phyloP scores from a whole-genome alignment of 2,113 vertebrate genomes.

The Scartelaos histophorus region DNA sequence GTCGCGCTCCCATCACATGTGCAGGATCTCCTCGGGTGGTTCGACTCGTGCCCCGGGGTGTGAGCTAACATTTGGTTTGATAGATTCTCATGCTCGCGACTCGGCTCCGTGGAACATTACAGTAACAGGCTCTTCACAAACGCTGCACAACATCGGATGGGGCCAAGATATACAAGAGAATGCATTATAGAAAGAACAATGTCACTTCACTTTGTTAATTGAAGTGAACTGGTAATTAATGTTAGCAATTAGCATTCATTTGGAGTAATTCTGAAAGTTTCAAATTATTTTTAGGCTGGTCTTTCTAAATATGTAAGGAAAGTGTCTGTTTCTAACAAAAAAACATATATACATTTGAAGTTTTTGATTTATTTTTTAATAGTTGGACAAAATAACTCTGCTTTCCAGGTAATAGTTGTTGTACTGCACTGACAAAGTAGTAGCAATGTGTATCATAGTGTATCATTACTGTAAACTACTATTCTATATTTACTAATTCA shows the following conservation, averaged over 20 bases:
- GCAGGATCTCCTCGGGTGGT: conserved; percentile 26
- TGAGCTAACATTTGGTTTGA: conserved; percentile 39
- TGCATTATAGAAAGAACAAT: background rate
- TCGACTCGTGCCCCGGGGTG: conserved; percentile 24
- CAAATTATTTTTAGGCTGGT: too few relatives aligned
- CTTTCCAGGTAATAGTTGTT: too few relatives aligned
- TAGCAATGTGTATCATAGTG: too few relatives aligned
- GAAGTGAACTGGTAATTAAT: background rate
- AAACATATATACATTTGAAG: too few relatives aligned
- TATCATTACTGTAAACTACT: too few relatives aligned
- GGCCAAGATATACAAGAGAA: background rate
- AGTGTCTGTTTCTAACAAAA: too few relatives aligned
- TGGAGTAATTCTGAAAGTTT: too few relatives aligned
- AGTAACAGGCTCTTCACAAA: conserved; percentile 27
- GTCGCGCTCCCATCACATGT: conserved; percentile 26
- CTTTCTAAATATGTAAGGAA: too few relatives aligned
- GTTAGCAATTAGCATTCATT: background rate
- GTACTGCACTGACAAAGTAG: too few relatives aligned
- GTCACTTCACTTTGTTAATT: background rate
- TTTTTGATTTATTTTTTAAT: too few relatives aligned
- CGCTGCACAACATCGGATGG: background rate
- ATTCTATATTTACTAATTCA: too few relatives aligned
- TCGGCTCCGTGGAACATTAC: conserved; percentile 8
- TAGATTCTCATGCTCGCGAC: conserved; percentile 20
- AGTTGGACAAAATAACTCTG: too few relatives aligned